These are phyloP conservation scores for Lithosia quadra DNA, from an alignment of 2,888 invertebrate species.

Conservation along the genomic window DNA sequence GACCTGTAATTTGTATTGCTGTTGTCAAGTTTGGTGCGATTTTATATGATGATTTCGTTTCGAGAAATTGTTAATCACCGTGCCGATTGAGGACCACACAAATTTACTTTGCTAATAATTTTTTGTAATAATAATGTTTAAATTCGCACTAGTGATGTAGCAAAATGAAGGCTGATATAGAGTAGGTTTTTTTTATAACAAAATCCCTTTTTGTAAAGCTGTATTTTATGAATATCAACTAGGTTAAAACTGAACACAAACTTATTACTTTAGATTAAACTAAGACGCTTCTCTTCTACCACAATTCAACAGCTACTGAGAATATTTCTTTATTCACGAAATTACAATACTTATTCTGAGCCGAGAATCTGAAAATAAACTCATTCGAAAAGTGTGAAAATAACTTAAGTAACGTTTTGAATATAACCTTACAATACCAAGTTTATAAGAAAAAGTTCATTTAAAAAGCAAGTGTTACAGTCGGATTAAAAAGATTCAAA, in stretches of 20 bases:
- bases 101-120: too few species aligned
- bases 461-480: slow-evolving; percentile 40
- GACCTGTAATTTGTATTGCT: slow-evolving; percentile 66
- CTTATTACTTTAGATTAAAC: background rate
- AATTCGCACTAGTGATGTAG: too few species aligned
- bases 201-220: background rate
- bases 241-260: too few species aligned
- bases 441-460: background rate
- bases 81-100: background rate
- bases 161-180: too few species aligned
- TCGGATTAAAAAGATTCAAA: slow-evolving; percentile 67
- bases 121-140: background rate
- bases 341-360: background rate
- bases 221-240: background rate
- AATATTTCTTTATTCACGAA: background rate
- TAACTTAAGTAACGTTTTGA: background rate
- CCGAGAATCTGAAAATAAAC: slow-evolving; percentile 1
- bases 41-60: slow-evolving; percentile 21
- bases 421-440: background rate
- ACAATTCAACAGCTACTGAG: too few species aligned
- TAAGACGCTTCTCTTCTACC: too few species aligned
- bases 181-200: background rate
- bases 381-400: background rate
- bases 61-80: background rate
- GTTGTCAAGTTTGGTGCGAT: slow-evolving; percentile 32